A percentile compares a stretch with the other conserved stretches of the same genome.
Conservation (phyloP, 2,888 invertebrate genomes). For the Dryadula phaetusa region DNA sequence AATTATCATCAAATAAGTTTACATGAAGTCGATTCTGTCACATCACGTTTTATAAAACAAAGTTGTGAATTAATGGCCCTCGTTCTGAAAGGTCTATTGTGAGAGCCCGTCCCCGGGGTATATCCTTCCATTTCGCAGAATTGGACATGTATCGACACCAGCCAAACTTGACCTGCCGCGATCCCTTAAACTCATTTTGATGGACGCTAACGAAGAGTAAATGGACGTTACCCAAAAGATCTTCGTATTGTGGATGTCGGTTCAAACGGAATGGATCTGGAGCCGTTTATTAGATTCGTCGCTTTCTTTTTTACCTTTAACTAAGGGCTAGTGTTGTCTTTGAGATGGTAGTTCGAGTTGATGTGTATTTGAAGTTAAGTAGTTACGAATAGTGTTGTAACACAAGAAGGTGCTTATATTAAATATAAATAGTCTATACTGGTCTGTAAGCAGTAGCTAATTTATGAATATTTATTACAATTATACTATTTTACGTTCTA, state of each 20-base stretch:
- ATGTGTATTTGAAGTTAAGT: conserved; percentile 62
- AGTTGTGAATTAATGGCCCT: conserved; percentile 82
- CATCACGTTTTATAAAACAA: conserved; percentile 80
- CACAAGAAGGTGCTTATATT: conserved; percentile 24
- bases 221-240: conserved; percentile 58
- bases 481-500: no score
- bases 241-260: conserved; percentile 66
- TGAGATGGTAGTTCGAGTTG: conserved; percentile 68
- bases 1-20: conserved; percentile 75
- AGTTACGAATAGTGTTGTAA: conserved; percentile 51
- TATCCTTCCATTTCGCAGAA: conserved; percentile 81
- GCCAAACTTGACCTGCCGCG: conserved; percentile 61
- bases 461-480: no score
- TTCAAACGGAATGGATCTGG: conserved; percentile 79
- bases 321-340: conserved; percentile 76
- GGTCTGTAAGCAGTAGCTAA: no score
- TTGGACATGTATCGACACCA: conserved; percentile 75
- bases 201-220: conserved; percentile 58
- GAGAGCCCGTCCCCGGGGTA: conserved; percentile 75
- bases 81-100: conserved; percentile 80
- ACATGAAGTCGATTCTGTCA: conserved; percentile 77
- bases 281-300: conserved; percentile 80
- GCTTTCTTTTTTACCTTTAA: conserved; percentile 80
- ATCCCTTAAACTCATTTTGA: conserved; percentile 61
- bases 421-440: no score